These are phyloP conservation scores for Acleris laterana DNA, from an alignment of 2,888 invertebrate species.

Conservation along the genomic window DNA sequence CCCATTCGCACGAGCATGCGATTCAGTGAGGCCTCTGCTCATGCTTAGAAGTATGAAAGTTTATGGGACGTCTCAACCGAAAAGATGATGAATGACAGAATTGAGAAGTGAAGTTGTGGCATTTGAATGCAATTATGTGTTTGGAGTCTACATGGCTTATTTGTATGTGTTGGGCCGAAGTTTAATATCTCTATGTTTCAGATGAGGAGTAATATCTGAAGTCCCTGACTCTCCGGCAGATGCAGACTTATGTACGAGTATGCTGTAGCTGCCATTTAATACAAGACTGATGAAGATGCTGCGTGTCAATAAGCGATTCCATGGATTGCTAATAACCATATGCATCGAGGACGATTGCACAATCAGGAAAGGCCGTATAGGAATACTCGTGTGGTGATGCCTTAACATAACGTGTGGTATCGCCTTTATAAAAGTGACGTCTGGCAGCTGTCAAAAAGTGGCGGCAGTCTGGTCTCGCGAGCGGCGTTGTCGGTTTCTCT, in stretches of 20 bases:
- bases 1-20: not conserved
- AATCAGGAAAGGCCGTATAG: not conserved
- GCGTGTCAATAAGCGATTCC: not conserved
- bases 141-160: not conserved
- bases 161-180: not conserved
- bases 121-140: not conserved
- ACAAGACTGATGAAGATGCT: no score
- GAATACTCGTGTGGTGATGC: no score
- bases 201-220: not conserved
- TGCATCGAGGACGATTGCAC: not conserved
- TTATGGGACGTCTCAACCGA: not conserved
- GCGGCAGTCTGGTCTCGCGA: no score
- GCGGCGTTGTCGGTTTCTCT: no score
- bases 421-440: no score
- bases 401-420: not conserved
- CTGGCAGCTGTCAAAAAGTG: no score
- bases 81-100: not conserved
- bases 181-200: not conserved
- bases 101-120: not conserved
- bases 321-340: not conserved
- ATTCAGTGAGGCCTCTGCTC: slow-evolving; percentile 6
- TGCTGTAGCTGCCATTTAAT: no score
- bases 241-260: no score
- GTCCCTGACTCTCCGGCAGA: not conserved
- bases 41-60: not conserved